Conservation (phyloP, 2,113 vertebrate species). For the Psophia crepitans region DNA sequence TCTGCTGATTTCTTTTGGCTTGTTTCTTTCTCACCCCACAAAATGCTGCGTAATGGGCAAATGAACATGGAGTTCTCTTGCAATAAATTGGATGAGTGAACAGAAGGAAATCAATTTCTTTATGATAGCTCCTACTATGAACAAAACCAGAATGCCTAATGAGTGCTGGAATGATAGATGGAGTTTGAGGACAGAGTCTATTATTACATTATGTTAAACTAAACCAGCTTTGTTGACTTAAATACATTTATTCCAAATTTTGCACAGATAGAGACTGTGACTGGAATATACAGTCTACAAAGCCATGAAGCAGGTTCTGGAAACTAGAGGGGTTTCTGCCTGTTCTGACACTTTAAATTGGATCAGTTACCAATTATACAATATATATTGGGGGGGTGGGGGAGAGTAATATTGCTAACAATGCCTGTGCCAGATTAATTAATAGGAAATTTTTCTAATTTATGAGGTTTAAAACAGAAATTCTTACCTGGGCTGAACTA, state of each 20-base stretch:
- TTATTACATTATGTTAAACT: slow-evolving; percentile 26
- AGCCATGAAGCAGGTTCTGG: neutral
- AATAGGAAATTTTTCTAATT: neutral
- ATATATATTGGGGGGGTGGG: neutral
- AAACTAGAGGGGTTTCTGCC: neutral
- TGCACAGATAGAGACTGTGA: slow-evolving; percentile 5
- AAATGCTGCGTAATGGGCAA: neutral
- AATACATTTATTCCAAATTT: neutral
- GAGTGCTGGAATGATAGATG: neutral
- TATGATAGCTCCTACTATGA: neutral
- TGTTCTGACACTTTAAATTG: neutral
- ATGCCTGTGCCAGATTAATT: neutral
- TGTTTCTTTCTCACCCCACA: slow-evolving; percentile 27
- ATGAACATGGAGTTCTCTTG: slow-evolving; percentile 11
- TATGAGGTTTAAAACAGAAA: neutral
- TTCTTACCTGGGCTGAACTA: neutral
- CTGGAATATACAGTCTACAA: neutral
- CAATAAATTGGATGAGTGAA: slow-evolving; percentile 14
- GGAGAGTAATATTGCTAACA: neutral
- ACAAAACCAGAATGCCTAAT: slow-evolving; percentile 33
- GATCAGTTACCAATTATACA: neutral
- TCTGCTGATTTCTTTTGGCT: slow-evolving; percentile 24
- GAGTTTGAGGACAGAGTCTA: neutral
- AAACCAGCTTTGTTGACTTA: slow-evolving; percentile 18
- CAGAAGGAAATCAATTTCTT: slow-evolving; percentile 27